Evolutionary conservation across 2,113 vertebrate species (phyloP).

Genomic region (Hippocampus abdominalis): DNA sequence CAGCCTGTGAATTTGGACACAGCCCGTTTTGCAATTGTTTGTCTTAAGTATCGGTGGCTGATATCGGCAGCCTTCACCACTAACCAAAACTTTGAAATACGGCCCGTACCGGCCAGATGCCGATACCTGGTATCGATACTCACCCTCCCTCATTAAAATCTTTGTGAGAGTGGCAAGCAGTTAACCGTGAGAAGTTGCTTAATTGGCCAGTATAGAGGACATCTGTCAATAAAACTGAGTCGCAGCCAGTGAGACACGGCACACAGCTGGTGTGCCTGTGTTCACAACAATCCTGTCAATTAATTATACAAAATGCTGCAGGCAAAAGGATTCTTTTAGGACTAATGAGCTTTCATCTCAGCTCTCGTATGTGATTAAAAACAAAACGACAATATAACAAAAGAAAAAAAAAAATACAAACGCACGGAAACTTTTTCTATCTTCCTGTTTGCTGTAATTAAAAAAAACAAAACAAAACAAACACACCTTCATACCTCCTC

Average conservation of each 20-base stretch:
- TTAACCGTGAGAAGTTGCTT: too few relatives aligned
- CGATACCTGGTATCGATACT: too few relatives aligned
- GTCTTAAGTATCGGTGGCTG: too few relatives aligned
- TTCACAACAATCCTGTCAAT: not conserved
- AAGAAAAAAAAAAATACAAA: too few relatives aligned
- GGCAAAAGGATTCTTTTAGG: conserved; percentile 25
- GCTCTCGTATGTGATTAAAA: not conserved
- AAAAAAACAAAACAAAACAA: not conserved
- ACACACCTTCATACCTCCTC: not conserved
- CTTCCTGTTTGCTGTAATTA: not conserved
- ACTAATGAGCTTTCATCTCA: conserved; percentile 10
- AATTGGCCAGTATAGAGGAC: not conserved
- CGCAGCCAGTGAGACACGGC: not conserved
- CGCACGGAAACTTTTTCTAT: not conserved
- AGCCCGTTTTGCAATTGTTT: too few relatives aligned
- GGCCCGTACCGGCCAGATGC: too few relatives aligned
- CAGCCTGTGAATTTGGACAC: too few relatives aligned
- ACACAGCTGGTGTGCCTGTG: conserved; percentile 2
- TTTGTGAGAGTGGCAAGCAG: too few relatives aligned
- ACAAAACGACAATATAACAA: not conserved
- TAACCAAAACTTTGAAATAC: too few relatives aligned
- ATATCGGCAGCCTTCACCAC: too few relatives aligned
- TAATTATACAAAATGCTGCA: not conserved
- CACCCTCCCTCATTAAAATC: too few relatives aligned
- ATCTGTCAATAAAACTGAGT: not conserved